These are phyloP conservation scores for Triplophysa tibetana DNA, from an alignment of 2,113 vertebrate genomes.

Conservation along the genomic window DNA sequence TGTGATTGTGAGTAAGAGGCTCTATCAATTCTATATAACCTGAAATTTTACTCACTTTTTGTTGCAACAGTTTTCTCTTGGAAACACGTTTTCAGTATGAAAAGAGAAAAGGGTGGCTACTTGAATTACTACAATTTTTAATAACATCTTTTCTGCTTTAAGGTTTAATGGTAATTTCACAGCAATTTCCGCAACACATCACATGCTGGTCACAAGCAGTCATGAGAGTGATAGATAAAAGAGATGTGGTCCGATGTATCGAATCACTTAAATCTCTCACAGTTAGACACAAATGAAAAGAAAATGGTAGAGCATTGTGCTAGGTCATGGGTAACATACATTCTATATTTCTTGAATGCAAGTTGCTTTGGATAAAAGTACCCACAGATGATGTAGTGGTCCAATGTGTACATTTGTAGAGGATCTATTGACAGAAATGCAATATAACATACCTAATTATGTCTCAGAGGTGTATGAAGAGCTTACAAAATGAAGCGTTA, in stretches of 20 bases:
- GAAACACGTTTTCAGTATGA: background rate
- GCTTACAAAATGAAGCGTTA: no score
- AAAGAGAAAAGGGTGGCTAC: background rate
- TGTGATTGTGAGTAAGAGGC: conserved; percentile 78
- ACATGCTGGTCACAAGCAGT: conserved; percentile 10
- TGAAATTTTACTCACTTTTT: background rate
- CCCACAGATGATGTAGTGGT: no score
- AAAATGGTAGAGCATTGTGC: background rate
- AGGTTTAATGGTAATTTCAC: background rate
- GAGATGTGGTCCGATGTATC: background rate
- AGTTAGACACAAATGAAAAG: background rate
- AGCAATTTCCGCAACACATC: background rate
- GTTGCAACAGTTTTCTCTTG: background rate
- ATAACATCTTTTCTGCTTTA: background rate
- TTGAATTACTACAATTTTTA: background rate
- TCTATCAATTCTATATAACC: background rate
- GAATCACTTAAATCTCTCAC: background rate
- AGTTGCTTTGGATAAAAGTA: no score
- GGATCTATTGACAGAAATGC: no score
- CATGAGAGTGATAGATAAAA: background rate
- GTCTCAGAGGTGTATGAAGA: no score
- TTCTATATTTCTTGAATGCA: no score
- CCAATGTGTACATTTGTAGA: no score
- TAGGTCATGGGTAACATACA: background rate
- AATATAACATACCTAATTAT: no score